Percentiles rank a stretch among this genome's conserved stretches.
phyloP scores from a whole-genome alignment of 92 coral and sea anemone genomes.

The Porites divaricata region DNA sequence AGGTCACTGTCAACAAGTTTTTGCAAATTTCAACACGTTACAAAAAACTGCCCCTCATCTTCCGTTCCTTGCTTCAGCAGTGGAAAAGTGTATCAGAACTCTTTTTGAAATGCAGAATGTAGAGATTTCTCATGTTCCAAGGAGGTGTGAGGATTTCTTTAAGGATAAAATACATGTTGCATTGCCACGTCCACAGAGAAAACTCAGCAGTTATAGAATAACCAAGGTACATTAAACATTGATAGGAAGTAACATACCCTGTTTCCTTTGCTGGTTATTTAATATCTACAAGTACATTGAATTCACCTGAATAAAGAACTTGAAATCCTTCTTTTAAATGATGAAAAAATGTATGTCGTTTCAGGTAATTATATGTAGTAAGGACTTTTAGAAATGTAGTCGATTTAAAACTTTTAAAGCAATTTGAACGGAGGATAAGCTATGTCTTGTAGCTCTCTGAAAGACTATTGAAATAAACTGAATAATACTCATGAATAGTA shows the following conservation, averaged over 20 bases:
- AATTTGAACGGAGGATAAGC: too few species aligned
- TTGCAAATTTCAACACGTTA: slow-evolving; percentile 21
- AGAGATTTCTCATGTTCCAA: slow-evolving; percentile 10
- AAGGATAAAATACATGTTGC: background rate
- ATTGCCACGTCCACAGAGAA: slow-evolving; percentile 21
- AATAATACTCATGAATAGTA: too few species aligned
- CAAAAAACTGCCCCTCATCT: background rate
- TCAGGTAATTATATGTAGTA: too few species aligned
- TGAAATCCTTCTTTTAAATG: too few species aligned
- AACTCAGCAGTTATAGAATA: slow-evolving; percentile 27
- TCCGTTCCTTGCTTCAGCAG: slow-evolving; percentile 1
- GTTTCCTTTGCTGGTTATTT: too few species aligned
- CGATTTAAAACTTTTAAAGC: too few species aligned
- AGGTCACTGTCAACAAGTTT: slow-evolving; percentile 1
- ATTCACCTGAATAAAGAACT: too few species aligned
- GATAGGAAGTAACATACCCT: background rate
- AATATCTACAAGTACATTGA: too few species aligned
- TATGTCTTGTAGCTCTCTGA: too few species aligned
- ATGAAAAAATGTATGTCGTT: too few species aligned
- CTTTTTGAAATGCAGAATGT: background rate
- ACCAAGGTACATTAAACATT: background rate
- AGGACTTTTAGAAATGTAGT: too few species aligned
- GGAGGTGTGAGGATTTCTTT: slow-evolving; percentile 12
- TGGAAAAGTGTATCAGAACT: slow-evolving; percentile 18
- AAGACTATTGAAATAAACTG: too few species aligned